Evolutionary conservation across 2,797 vertebrate genomes (phyloP).

Genomic region (Novumbra hubbsi): DNA sequence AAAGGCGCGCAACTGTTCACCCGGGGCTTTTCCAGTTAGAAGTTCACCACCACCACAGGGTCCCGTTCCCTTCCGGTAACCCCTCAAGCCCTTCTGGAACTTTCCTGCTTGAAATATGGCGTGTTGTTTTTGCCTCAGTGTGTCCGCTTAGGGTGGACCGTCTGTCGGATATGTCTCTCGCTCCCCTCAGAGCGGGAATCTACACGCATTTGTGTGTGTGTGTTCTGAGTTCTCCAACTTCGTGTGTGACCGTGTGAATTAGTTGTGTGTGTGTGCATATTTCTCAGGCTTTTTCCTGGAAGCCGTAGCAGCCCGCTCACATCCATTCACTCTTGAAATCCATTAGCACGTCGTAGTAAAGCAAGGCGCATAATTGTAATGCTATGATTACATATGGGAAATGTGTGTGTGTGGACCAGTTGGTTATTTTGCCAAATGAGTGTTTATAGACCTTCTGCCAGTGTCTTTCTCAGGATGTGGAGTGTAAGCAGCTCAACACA

Average conservation of each 20-base stretch:
- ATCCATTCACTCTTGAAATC: slow-evolving; percentile 20
- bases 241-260: slow-evolving; percentile 19
- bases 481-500: not conserved
- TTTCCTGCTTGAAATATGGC: slow-evolving; percentile 32
- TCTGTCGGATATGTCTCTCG: not conserved
- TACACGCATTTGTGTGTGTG: not conserved
- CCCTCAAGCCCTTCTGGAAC: slow-evolving; percentile 13
- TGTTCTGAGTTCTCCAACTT: not conserved
- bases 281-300: slow-evolving; percentile 2
- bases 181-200: no score
- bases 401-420: slow-evolving; percentile 29
- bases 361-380: slow-evolving; percentile 41
- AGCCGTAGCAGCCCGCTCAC: not conserved
- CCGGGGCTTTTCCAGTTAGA: not conserved
- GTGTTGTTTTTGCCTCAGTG: slow-evolving; percentile 53
- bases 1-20: not conserved
- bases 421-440: not conserved
- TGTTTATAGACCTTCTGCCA: slow-evolving; percentile 22
- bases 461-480: not conserved
- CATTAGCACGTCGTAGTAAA: slow-evolving; percentile 17
- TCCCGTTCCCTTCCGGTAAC: slow-evolving; percentile 7
- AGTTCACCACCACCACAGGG: not conserved
- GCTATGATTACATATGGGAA: slow-evolving; percentile 32
- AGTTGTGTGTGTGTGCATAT: not conserved
- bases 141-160: slow-evolving; percentile 2